These are phyloP conservation scores for Anoncus sp. DNA, from an alignment of 2,888 invertebrate species.

Conservation along the genomic window DNA sequence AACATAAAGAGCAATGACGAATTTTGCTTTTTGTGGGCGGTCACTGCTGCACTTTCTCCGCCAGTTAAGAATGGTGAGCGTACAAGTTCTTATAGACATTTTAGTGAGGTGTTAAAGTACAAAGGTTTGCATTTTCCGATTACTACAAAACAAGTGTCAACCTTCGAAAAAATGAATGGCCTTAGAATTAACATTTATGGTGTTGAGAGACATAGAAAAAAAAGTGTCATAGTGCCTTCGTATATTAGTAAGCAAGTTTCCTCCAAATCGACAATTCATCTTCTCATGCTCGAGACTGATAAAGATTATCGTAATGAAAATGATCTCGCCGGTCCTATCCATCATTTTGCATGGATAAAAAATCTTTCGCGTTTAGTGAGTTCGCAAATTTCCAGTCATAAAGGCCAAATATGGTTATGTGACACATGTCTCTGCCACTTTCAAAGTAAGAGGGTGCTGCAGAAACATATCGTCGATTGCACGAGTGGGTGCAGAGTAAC, in stretches of 20 bases:
- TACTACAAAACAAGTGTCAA: background rate
- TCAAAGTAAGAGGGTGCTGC: background rate
- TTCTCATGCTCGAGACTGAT: constrained; percentile 16
- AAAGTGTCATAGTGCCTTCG: constrained; percentile 2
- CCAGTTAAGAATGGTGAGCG: background rate
- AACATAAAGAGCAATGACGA: constrained; percentile 65
- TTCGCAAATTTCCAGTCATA: constrained; percentile 5
- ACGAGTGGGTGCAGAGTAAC: constrained; percentile 4
- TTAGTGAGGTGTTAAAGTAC: background rate
- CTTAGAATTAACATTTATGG: constrained; percentile 29
- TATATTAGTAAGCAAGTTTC: background rate
- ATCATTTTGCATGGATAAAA: constrained; percentile 38
- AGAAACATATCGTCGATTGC: constrained; percentile 20
- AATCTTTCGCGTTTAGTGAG: constrained; percentile 38
- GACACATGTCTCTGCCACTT: constrained; percentile 30
- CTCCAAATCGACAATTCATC: background rate
- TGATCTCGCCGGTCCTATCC: background rate
- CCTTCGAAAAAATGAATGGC: constrained; percentile 16
- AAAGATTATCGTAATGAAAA: background rate
- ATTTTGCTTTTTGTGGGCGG: background rate
- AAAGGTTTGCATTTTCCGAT: constrained; percentile 2
- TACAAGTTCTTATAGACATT: background rate
- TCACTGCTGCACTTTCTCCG: background rate
- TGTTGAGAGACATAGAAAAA: background rate
- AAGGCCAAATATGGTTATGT: constrained; percentile 15